Evolutionary conservation across 2,113 vertebrate species (phyloP).

Genomic region (Anoura caudifer): DNA sequence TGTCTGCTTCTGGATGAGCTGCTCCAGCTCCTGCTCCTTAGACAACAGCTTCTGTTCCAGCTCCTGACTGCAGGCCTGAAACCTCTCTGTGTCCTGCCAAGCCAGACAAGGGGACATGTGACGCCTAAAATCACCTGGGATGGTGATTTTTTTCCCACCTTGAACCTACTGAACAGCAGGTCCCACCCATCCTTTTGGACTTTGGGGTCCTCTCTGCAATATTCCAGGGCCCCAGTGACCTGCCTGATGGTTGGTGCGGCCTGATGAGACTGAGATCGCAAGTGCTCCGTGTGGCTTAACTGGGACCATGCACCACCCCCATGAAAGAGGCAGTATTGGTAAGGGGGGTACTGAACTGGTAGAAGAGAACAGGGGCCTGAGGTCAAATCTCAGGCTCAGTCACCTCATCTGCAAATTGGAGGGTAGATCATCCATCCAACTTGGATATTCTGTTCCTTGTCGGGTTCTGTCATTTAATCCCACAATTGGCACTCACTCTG

Average conservation of each 20-base stretch:
- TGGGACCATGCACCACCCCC: accelerated
- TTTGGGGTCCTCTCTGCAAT: not conserved
- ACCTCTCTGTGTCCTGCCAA: slow-evolving; percentile 87
- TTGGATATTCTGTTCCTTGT: accelerated
- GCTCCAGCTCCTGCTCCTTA: slow-evolving; percentile 91
- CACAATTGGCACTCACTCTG: not conserved
- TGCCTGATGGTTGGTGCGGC: not conserved
- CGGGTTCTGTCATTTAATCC: not conserved
- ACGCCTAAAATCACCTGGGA: not conserved
- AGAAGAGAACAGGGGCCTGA: not conserved
- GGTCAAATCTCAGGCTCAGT: not conserved
- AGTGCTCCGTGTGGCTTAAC: not conserved
- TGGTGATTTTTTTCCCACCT: not conserved
- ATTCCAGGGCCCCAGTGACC: not conserved
- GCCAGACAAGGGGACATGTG: not conserved
- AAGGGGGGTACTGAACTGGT: accelerated
- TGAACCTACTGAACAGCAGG: not conserved
- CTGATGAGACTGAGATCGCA: accelerated
- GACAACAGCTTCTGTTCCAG: slow-evolving; percentile 85
- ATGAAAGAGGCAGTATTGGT: no score
- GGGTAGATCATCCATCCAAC: not conserved
- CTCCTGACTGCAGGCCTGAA: slow-evolving; percentile 86
- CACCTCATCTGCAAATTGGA: not conserved
- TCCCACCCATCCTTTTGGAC: not conserved
- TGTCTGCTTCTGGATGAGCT: slow-evolving; percentile 88